Evolutionary conservation across 2,113 vertebrate genomes (phyloP).

Genomic region (Poeciliopsis prolifica): DNA sequence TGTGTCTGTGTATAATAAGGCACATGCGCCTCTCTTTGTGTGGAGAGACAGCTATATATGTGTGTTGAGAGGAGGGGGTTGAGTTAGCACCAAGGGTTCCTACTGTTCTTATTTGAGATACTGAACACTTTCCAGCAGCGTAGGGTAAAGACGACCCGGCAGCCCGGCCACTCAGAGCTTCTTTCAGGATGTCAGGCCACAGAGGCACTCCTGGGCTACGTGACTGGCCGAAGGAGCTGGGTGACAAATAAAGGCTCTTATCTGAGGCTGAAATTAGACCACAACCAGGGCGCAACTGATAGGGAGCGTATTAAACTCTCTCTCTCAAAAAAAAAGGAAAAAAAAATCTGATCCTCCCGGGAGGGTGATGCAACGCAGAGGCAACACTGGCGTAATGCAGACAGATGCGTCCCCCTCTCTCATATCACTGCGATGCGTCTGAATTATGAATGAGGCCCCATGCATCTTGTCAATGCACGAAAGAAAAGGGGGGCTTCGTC

Average conservation of each 20-base stretch:
- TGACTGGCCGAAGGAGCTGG: slow-evolving; percentile 52
- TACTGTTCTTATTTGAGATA: slow-evolving; percentile 64
- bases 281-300: slow-evolving; percentile 68
- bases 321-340: slow-evolving; percentile 31
- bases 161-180: slow-evolving; percentile 38
- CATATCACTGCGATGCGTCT: slow-evolving; percentile 73
- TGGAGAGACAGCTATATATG: slow-evolving; percentile 61
- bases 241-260: slow-evolving; percentile 70
- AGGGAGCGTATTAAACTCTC: slow-evolving; percentile 71
- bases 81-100: slow-evolving; percentile 49
- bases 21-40: slow-evolving; percentile 75
- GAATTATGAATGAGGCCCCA: slow-evolving; percentile 78
- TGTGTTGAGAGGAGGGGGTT: slow-evolving; percentile 50
- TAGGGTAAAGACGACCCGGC: slow-evolving; percentile 40
- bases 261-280: slow-evolving; percentile 74
- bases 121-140: slow-evolving; percentile 44
- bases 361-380: slow-evolving; percentile 77
- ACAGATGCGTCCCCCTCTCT: slow-evolving; percentile 73
- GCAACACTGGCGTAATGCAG: slow-evolving; percentile 77
- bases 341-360: slow-evolving; percentile 49
- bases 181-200: slow-evolving; percentile 35
- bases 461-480: slow-evolving; percentile 58
- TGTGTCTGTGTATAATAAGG: slow-evolving; percentile 72
- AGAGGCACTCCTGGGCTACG: slow-evolving; percentile 45
- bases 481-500: slow-evolving; percentile 19